These are phyloP conservation scores for Remorina albescens DNA, from an alignment of 2,797 vertebrate genomes.

Conservation along the genomic window DNA sequence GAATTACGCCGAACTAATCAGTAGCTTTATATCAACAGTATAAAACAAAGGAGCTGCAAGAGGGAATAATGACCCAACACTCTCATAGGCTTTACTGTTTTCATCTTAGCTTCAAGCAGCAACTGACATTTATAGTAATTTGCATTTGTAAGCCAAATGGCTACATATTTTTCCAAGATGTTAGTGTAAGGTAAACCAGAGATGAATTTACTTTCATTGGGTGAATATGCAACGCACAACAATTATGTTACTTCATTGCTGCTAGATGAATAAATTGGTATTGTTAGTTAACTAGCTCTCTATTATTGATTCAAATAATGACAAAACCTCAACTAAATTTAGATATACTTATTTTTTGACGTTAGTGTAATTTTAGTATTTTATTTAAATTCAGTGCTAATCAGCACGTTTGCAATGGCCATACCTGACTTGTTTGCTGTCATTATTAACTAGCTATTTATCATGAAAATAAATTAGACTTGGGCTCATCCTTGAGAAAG, in stretches of 20 bases:
- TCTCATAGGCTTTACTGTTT: not conserved
- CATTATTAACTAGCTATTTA: too few species aligned
- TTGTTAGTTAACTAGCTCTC: too few species aligned
- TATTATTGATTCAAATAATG: too few species aligned
- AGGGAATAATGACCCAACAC: too few species aligned
- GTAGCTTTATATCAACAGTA: slow-evolving; percentile 3
- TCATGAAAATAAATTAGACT: too few species aligned
- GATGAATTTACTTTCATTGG: not conserved
- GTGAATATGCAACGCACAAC: not conserved
- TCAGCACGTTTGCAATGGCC: too few species aligned
- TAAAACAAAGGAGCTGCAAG: not conserved
- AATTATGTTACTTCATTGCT: not conserved
- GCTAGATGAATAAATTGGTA: not conserved
- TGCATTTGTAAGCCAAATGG: not conserved
- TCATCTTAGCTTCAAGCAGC: not conserved
- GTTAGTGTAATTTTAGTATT: too few species aligned
- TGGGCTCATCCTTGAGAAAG: too few species aligned
- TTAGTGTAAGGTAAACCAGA: not conserved
- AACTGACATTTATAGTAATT: not conserved
- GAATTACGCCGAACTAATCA: not conserved
- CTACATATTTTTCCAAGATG: not conserved
- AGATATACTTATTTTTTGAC: too few species aligned
- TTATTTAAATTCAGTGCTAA: too few species aligned
- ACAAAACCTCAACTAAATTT: too few species aligned
- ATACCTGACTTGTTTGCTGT: too few species aligned